Evolutionary conservation across 2,888 invertebrate species (phyloP), one percentile per base, ranked within the genome.

Genomic region (Aelia acuminata): DNA sequence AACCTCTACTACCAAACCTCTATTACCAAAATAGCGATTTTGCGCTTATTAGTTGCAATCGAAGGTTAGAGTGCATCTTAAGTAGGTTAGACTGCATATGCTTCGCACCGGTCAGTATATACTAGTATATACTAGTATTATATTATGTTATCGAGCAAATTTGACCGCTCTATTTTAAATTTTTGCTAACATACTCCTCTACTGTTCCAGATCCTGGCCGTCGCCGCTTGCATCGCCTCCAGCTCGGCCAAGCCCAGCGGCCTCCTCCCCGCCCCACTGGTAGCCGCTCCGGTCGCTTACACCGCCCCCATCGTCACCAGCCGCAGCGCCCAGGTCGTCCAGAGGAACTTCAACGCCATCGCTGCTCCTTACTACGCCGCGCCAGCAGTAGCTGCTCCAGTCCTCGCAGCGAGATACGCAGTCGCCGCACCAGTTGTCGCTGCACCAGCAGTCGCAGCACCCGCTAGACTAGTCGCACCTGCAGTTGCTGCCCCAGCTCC

Each of bases 281-380:
- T 88, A 8, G 88, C 88, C 15, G 88, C 90, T 15, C 88, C 90
- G 0, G 87, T 88, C 1, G 89, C 88, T 8, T 89, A 90, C 4
- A 50, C 89, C 70, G 90, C 94, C 0, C 94, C 94, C 4, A 93
- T 94, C 90, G 94, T 95, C 26, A 95, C 95, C 0, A 94, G 95
- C 0, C 94, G 94, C 91, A 95, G 95, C 92, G 94, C 90, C 20
- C 95, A 95, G 92, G 94, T 94, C 89, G 92, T 95, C 90, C 93
- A 95, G 39, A 90, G 90, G 49, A 91, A 91, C 90, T 90, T 90
- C 92, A 95, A 95, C 84, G 88, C 89, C 75, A 84, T 89, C 10
- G 93, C 94, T 8, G 93, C 92, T 3, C 92, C 91, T 53, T 91
- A 91, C 18, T 91, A 90, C 48, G 92, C 93, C 43, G 43, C 80